These are phyloP conservation scores for Mercenaria mercenaria DNA, from an alignment of 1,140 invertebrate genomes.

Conservation along the genomic window DNA sequence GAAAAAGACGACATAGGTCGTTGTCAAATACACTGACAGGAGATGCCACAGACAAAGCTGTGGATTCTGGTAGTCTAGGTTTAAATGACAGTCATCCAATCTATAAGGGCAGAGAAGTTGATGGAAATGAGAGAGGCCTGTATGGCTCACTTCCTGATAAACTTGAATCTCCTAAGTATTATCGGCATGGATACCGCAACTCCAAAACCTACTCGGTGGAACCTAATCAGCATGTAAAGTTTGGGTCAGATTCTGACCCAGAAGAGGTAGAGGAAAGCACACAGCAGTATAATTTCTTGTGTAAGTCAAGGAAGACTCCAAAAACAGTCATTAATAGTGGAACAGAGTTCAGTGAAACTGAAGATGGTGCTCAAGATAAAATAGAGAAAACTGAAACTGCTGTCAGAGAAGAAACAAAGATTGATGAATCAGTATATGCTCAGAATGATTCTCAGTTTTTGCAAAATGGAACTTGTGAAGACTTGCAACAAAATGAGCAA, in stretches of 20 bases:
- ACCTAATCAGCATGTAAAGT: conserved; percentile 41
- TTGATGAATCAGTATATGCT: background rate
- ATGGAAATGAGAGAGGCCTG: background rate
- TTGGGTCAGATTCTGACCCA: conserved; percentile 17
- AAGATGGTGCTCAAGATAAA: background rate
- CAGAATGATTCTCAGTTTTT: background rate
- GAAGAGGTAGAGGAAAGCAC: conserved; percentile 12
- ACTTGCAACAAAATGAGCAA: background rate
- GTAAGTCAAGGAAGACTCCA: conserved; percentile 10
- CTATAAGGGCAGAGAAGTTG: background rate
- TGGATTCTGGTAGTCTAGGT: background rate
- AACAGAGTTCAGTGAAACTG: background rate
- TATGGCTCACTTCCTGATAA: conserved; percentile 49
- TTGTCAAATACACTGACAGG: too few relatives aligned
- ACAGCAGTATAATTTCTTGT: conserved; percentile 49
- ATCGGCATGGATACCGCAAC: conserved; percentile 52
- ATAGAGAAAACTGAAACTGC: background rate
- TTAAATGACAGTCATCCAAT: background rate
- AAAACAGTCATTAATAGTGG: background rate
- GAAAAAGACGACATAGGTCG: conserved; percentile 26
- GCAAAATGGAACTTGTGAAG: background rate
- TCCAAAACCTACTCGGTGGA: background rate
- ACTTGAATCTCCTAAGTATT: conserved; percentile 47
- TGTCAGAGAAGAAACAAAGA: background rate
- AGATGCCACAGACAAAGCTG: background rate